Evolutionary conservation across 2,888 invertebrate species (phyloP).

Genomic region (Diarsia rubi): DNA sequence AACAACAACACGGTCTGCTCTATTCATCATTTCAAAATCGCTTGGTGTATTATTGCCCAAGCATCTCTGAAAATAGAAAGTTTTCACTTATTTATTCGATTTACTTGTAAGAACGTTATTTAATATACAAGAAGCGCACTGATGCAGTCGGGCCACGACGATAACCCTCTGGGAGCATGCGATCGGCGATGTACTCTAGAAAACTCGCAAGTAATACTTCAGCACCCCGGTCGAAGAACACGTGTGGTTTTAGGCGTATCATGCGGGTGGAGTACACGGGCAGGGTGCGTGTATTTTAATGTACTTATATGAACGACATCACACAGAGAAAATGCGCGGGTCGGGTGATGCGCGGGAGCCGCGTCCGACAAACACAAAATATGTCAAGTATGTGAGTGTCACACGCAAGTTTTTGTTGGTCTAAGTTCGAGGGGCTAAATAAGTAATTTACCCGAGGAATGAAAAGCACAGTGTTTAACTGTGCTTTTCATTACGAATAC

Average conservation of each 20-base stretch:
- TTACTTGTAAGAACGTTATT: not conserved
- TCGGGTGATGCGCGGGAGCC: too few species aligned
- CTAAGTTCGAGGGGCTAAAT: too few species aligned
- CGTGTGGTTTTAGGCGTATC: not conserved
- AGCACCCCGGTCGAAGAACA: not conserved
- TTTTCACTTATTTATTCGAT: conserved; percentile 3
- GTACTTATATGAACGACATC: too few species aligned
- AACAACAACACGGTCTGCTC: conserved; percentile 9
- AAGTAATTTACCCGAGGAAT: too few species aligned
- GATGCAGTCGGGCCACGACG: not conserved
- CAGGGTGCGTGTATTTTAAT: too few species aligned
- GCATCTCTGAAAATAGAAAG: conserved; percentile 69
- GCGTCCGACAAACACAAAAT: too few species aligned
- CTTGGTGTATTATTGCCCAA: conserved; percentile 55
- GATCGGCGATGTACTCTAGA: not conserved
- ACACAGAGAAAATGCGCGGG: too few species aligned
- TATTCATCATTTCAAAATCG: conserved; percentile 23
- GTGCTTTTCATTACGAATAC: too few species aligned
- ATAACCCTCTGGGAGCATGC: not conserved
- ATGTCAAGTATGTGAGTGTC: too few species aligned
- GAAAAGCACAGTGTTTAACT: too few species aligned
- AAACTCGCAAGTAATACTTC: not conserved
- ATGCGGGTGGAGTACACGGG: too few species aligned
- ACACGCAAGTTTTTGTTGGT: too few species aligned
- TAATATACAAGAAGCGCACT: not conserved